Percentiles rank a stretch among this genome's conserved stretches.
These are phyloP conservation scores for Chunga burmeisteri DNA, from an alignment of 2,113 vertebrate genomes.

Conservation along the genomic window DNA sequence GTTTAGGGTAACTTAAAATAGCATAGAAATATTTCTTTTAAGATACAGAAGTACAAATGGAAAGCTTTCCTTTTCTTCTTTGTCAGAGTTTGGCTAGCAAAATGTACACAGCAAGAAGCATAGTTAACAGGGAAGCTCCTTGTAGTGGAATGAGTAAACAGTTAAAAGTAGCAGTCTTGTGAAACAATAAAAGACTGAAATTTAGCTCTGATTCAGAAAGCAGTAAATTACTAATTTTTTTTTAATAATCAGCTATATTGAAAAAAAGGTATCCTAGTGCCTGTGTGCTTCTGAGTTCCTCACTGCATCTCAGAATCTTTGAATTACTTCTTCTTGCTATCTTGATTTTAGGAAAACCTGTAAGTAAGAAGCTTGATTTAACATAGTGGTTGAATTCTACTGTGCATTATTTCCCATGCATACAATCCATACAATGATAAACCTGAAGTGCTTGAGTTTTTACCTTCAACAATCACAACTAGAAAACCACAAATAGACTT, in stretches of 20 bases:
- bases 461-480: background rate
- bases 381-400: background rate
- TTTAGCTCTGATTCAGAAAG: background rate
- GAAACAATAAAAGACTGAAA: background rate
- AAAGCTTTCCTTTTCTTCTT: background rate
- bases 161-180: background rate
- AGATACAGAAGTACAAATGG: background rate
- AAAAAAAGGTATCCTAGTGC: background rate
- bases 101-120: background rate
- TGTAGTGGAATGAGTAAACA: background rate
- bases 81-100: background rate
- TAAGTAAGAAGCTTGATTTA: background rate
- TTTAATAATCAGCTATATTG: background rate
- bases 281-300: background rate
- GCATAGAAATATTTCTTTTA: background rate
- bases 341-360: background rate
- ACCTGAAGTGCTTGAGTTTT: background rate
- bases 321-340: background rate
- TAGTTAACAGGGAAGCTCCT: background rate
- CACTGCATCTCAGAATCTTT: background rate
- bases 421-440: background rate
- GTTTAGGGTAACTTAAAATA: background rate
- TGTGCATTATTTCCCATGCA: background rate
- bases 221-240: background rate
- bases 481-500: conserved; percentile 37